phyloP scores from a whole-genome alignment of 2,888 invertebrate genomes.

The Drosophila demipolita region DNA sequence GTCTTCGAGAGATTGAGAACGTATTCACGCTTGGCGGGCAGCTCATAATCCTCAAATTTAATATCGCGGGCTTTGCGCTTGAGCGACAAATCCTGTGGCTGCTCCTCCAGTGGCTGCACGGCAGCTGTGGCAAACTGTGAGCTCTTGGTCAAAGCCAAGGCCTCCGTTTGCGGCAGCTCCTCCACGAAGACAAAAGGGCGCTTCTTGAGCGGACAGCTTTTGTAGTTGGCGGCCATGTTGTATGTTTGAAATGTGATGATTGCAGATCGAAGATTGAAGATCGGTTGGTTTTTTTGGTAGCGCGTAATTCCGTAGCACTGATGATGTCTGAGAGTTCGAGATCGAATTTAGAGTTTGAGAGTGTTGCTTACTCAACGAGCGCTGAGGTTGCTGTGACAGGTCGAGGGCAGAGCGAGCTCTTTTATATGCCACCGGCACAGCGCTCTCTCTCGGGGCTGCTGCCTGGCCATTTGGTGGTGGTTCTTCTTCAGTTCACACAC shows the following conservation, averaged over 20 bases:
- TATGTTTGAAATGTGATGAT: slow-evolving; percentile 3
- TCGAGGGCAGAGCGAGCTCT: slow-evolving; percentile 73
- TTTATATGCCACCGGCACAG: slow-evolving; percentile 71
- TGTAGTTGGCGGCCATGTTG: slow-evolving; percentile 88
- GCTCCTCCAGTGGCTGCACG: slow-evolving; percentile 50
- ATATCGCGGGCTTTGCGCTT: slow-evolving; percentile 77
- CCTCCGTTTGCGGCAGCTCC: slow-evolving; percentile 84
- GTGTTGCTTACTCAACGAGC: slow-evolving; percentile 80
- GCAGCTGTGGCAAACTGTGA: slow-evolving; percentile 30
- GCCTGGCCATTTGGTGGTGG: slow-evolving; percentile 67
- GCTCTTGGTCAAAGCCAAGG: slow-evolving; percentile 71
- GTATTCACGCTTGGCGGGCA: slow-evolving; percentile 78
- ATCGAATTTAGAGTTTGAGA: slow-evolving; percentile 32
- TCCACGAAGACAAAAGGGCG: slow-evolving; percentile 91
- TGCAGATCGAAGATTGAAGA: no score
- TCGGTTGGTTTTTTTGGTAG: slow-evolving; percentile 11
- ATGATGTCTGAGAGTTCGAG: slow-evolving; percentile 18
- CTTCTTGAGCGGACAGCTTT: slow-evolving; percentile 96
- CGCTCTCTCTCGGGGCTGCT: slow-evolving; percentile 43
- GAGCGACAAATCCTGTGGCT: slow-evolving; percentile 83
- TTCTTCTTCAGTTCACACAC: slow-evolving; percentile 67
- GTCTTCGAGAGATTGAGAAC: slow-evolving; percentile 80
- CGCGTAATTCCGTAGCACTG: slow-evolving; percentile 50
- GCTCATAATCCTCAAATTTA: slow-evolving; percentile 63
- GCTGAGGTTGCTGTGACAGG: slow-evolving; percentile 83